These are phyloP conservation scores for Syrmaticus mikado DNA, from an alignment of 2,113 vertebrate species.

Conservation along the genomic window DNA sequence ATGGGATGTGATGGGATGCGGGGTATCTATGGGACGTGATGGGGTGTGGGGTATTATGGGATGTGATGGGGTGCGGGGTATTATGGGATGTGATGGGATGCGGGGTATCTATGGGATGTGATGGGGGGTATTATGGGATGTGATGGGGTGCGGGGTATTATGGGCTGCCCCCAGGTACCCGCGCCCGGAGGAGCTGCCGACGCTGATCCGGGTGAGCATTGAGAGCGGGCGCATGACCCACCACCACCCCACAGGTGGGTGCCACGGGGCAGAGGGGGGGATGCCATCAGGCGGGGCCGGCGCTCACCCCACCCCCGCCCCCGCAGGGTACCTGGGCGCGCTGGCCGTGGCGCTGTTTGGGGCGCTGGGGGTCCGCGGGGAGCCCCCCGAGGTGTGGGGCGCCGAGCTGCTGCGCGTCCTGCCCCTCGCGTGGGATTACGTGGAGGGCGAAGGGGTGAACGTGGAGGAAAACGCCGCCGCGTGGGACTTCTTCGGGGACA, in stretches of 20 bases:
- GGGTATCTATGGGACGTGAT: no score
- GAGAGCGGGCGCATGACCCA: slow-evolving; percentile 88
- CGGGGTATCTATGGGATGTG: no score
- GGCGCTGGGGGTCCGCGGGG: slow-evolving; percentile 77
- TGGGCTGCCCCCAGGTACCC: slow-evolving; percentile 71
- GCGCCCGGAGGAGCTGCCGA: slow-evolving; percentile 75
- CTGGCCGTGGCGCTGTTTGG: slow-evolving; percentile 29
- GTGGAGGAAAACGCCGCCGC: no score
- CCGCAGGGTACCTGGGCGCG: background rate
- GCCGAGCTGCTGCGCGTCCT: slow-evolving; percentile 80
- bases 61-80: no score
- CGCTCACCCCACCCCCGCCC: background rate
- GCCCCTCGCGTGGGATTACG: slow-evolving; percentile 65
- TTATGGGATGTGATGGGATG: no score
- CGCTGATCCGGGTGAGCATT: slow-evolving; percentile 79
- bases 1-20: no score
- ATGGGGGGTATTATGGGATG: no score
- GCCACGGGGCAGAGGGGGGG: background rate
- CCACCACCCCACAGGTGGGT: slow-evolving; percentile 82
- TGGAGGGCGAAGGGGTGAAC: no score
- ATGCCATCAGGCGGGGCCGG: no score
- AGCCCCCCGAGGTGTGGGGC: slow-evolving; percentile 81
- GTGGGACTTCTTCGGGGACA: no score
- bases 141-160: no score
- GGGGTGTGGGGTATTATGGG: no score